Percentiles rank a stretch among this genome's conserved stretches.
These are phyloP conservation scores for Ciconia nigra DNA, from an alignment of 2,797 vertebrate genomes.

Conservation along the genomic window DNA sequence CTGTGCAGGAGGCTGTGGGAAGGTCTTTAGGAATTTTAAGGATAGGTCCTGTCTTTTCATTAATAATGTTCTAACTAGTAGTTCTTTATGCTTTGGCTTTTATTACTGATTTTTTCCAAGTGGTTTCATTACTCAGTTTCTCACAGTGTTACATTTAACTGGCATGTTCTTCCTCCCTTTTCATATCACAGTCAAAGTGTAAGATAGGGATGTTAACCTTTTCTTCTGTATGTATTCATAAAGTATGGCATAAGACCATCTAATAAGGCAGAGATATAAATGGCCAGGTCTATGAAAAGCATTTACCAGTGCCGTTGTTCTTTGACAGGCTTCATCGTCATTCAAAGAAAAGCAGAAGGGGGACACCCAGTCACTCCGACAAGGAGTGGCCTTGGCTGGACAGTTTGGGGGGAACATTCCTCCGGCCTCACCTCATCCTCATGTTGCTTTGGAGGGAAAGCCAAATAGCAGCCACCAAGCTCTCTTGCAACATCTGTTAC, in stretches of 20 bases:
- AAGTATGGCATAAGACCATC: neutral
- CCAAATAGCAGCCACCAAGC: constrained; percentile 96
- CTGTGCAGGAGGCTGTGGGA: neutral
- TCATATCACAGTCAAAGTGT: neutral
- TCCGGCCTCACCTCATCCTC: constrained; percentile 78
- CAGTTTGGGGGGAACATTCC: constrained; percentile 86
- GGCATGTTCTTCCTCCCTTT: neutral
- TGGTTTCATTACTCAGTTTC: neutral
- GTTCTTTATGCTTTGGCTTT: neutral
- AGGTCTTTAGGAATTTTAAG: neutral
- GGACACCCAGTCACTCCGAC: constrained; percentile 80
- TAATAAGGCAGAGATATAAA: neutral
- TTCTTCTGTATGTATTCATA: neutral
- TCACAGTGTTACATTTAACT: constrained; percentile 24
- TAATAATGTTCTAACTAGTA: constrained; percentile 34
- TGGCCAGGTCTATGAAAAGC: neutral
- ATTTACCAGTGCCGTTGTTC: constrained; percentile 30
- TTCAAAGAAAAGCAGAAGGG: constrained; percentile 88
- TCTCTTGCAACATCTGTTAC: constrained; percentile 93
- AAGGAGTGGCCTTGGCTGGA: constrained; percentile 81
- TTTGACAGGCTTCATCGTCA: constrained; percentile 83
- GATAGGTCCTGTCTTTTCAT: neutral
- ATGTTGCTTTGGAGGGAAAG: constrained; percentile 85
- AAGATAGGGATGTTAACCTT: neutral
- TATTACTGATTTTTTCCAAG: neutral